Conservation (phyloP, 2,113 vertebrate genomes). For the Herpailurus yagouaroundi region DNA sequence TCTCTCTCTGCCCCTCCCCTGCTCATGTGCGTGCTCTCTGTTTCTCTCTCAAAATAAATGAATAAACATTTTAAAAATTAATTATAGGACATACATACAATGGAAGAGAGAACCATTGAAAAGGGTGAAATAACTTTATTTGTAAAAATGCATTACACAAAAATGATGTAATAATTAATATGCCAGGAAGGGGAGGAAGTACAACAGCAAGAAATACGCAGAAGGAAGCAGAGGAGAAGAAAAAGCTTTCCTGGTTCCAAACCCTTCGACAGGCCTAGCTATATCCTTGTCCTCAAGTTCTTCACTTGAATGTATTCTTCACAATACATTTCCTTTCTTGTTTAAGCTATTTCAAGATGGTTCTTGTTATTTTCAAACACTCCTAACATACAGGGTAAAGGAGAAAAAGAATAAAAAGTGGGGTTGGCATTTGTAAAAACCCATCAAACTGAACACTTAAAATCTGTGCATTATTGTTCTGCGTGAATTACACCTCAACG, state of each 20-base stretch:
- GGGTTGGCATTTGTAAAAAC: slow-evolving; percentile 32
- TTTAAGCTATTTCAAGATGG: slow-evolving; percentile 39
- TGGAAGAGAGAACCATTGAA: not conserved
- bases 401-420: not conserved
- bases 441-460: slow-evolving; percentile 10
- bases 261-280: not conserved
- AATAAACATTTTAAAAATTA: too few relatives aligned
- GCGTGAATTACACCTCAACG: slow-evolving; percentile 43
- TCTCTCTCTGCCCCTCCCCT: too few relatives aligned
- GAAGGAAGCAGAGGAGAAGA: not conserved
- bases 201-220: not conserved
- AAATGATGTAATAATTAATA: slow-evolving; percentile 14
- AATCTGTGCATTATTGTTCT: slow-evolving; percentile 35
- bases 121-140: not conserved
- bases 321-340: not conserved
- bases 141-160: not conserved
- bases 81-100: not conserved
- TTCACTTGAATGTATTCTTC: not conserved
- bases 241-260: not conserved
- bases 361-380: slow-evolving; percentile 54
- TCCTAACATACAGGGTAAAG: not conserved
- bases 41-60: too few relatives aligned
- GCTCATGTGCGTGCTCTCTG: too few relatives aligned
- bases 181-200: not conserved
- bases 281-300: not conserved